Percentiles rank a stretch among this genome's conserved stretches.
These are phyloP conservation scores for Onchidella celtica DNA, from an alignment of 2,888 invertebrate species.

Conservation along the genomic window DNA sequence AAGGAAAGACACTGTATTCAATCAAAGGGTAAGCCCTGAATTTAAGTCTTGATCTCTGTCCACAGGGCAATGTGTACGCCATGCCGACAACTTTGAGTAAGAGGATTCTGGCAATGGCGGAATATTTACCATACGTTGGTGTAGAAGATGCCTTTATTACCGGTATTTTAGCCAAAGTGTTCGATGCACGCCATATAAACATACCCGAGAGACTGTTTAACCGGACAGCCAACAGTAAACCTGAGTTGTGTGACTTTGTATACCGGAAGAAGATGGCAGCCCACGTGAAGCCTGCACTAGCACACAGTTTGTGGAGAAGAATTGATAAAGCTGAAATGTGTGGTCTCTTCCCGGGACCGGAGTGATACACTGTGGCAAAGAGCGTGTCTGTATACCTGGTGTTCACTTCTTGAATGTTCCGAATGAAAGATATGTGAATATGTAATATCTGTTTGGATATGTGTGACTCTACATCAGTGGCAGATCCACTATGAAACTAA, in stretches of 20 bases:
- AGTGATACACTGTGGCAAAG: neutral
- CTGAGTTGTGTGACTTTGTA: slow-evolving; percentile 43
- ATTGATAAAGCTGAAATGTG: slow-evolving; percentile 45
- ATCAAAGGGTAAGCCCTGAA: too few relatives aligned
- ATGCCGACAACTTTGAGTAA: slow-evolving; percentile 61
- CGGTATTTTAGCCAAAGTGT: slow-evolving; percentile 62
- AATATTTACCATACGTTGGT: slow-evolving; percentile 62
- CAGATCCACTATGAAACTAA: too few relatives aligned
- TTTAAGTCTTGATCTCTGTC: neutral
- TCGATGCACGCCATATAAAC: slow-evolving; percentile 55
- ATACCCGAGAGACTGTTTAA: slow-evolving; percentile 35
- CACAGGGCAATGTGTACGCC: slow-evolving; percentile 62
- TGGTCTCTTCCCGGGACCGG: slow-evolving; percentile 23
- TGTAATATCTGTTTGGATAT: too few relatives aligned
- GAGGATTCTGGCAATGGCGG: slow-evolving; percentile 57
- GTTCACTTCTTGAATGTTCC: neutral
- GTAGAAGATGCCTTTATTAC: slow-evolving; percentile 71
- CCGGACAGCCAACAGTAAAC: slow-evolving; percentile 26
- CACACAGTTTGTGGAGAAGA: slow-evolving; percentile 29
- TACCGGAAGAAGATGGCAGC: slow-evolving; percentile 28
- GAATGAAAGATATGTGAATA: too few relatives aligned
- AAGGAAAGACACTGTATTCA: too few relatives aligned
- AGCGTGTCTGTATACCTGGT: too few relatives aligned
- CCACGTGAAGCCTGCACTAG: slow-evolving; percentile 16
- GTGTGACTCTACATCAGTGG: too few relatives aligned